Percentiles rank a stretch among this genome's conserved stretches.
These are phyloP conservation scores for Strigamia transsilvanica DNA, from an alignment of 2,888 invertebrate genomes.

Conservation along the genomic window DNA sequence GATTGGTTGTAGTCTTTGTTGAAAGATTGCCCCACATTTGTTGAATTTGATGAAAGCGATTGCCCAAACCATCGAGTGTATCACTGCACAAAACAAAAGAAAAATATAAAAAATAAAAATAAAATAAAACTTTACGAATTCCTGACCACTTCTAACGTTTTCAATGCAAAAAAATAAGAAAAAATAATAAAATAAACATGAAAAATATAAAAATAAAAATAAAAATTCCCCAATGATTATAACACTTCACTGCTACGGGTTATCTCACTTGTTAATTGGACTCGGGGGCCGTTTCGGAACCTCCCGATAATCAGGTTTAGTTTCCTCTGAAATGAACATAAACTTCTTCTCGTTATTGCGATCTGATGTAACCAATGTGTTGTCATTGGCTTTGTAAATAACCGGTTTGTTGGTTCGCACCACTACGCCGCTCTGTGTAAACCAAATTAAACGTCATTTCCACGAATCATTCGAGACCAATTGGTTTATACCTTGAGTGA, in stretches of 20 bases:
- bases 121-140: not conserved
- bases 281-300: conserved; percentile 61
- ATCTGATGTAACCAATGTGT: conserved; percentile 69
- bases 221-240: conserved; percentile 47
- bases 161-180: conserved; percentile 10
- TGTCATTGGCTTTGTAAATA: conserved; percentile 68
- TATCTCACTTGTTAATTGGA: conserved; percentile 54
- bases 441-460: not conserved
- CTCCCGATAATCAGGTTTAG: conserved; percentile 84
- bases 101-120: conserved; percentile 19
- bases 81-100: conserved; percentile 50
- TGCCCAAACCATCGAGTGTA: conserved; percentile 65
- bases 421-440: conserved; percentile 55
- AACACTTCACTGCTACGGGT: not conserved
- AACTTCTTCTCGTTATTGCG: conserved; percentile 86
- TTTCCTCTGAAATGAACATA: conserved; percentile 84
- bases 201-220: conserved; percentile 44
- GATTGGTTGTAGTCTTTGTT: conserved; percentile 55
- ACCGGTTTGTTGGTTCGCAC: conserved; percentile 69
- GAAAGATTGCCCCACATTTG: conserved; percentile 74
- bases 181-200: conserved; percentile 24
- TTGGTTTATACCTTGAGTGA: conserved; percentile 77
- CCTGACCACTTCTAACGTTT: conserved; percentile 34
- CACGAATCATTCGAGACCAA: not conserved
- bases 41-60: conserved; percentile 82